Base-by-base conservation (phyloP, 2,797 vertebrate genomes). In the Hirundo rustica region DNA sequence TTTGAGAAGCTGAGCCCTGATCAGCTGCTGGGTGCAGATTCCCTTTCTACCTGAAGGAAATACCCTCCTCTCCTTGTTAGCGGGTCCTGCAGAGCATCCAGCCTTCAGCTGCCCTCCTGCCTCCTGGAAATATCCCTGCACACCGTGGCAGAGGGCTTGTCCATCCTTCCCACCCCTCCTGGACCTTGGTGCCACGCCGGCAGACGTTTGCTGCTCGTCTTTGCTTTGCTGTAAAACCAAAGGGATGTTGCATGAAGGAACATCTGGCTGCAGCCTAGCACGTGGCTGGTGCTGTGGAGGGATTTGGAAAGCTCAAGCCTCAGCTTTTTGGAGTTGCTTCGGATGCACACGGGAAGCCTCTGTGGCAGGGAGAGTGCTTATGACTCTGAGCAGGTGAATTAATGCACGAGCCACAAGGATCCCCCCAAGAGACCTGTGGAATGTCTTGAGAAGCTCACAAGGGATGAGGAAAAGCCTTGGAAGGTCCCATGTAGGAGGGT, bases 111-210 rank as follows among this genome's bases (percentile, higher is more conserved):
- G 11, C 47, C 0, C 21, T 78, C 48, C 76, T 81, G 50, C 55
- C 47, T 62, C 45, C 42, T 27, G 95, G 92, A 48, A 87, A 64
- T 2, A 10, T 3, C n/a, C 3, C 57, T 13, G 1, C 19, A 21
- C 34, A 3, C 20, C 80, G 8, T 0, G 2, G 45, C 19, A 1
- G 67, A 38, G 42, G 7, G 42, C 70, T 92, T 1, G 1, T 23
- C 57, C 4, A 0, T 1, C 2, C 85, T 53, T 73, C 53, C 44
- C 64, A 40, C 25, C n/a, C 38, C 3, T 22, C 50, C 80, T 30
- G 50, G 81, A 48, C 57, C 61, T 40, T 3, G 21, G 12, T 1
- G 3, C 42, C 54, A 34, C 36, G 16, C 68, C 9, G 6, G 64
- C n/a, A 44, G 40, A 57, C 2, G 18, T 72, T 42, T 57, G 51